Evolutionary conservation across 2,113 vertebrate species (phyloP).

Genomic region (Pituophis catenifer): DNA sequence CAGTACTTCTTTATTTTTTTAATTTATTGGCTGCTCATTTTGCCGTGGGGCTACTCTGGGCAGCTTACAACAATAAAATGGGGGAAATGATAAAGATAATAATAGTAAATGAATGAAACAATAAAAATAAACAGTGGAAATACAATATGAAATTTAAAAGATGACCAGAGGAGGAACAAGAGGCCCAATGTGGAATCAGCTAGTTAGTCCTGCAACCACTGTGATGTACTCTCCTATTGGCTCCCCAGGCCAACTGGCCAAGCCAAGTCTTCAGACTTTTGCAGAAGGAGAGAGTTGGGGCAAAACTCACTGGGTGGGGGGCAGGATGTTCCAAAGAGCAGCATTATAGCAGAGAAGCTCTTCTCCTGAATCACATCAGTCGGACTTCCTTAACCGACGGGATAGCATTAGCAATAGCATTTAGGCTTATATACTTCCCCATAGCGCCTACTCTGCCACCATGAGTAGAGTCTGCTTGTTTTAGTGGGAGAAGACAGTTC

Average conservation of each 20-base stretch:
- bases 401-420: neutral
- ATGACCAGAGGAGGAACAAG: neutral
- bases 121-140: neutral
- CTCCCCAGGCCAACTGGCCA: neutral
- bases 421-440: neutral
- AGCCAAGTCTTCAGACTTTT: neutral
- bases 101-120: neutral
- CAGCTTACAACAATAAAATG: neutral
- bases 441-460: neutral
- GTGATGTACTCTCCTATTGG: neutral
- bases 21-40: neutral
- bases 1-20: neutral
- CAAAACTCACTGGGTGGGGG: neutral
- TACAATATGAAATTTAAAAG: neutral
- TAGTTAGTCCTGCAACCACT: neutral
- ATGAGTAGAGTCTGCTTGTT: neutral
- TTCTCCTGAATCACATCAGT: neutral
- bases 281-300: neutral
- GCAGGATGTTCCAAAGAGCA: neutral
- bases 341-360: neutral
- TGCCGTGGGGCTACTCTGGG: neutral
- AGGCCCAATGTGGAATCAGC: neutral
- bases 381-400: neutral
- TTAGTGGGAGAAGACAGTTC: neutral
- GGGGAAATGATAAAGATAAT: neutral